Percentiles rank a stretch among this genome's conserved stretches.
Conservation (phyloP, 2,888 invertebrate genomes). For the Glaucopsyche alexis region DNA sequence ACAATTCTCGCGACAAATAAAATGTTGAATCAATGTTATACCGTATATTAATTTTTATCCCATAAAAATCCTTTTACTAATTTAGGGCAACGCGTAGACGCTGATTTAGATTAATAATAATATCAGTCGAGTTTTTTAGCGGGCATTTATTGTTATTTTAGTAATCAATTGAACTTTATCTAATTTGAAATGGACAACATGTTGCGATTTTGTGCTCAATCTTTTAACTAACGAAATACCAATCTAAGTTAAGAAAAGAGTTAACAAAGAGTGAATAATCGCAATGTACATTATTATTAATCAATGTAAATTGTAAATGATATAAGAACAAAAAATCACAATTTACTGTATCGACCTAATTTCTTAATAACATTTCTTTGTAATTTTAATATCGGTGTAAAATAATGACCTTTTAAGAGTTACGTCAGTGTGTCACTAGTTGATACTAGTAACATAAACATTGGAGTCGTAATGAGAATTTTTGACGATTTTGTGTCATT, state of each 20-base stretch:
- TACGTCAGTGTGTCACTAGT: conserved; percentile 1
- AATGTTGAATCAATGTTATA: too few species aligned
- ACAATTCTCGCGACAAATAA: too few species aligned
- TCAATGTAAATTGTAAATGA: too few species aligned
- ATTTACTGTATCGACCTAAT: too few species aligned
- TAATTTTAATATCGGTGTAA: background rate
- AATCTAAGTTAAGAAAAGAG: too few species aligned
- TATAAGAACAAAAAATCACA: too few species aligned
- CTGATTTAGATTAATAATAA: background rate
- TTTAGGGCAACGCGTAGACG: background rate
- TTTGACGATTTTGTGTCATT: background rate
- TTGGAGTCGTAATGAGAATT: conserved; percentile 14
- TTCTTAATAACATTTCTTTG: too few species aligned
- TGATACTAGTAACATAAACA: conserved; percentile 2
- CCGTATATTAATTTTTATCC: too few species aligned
- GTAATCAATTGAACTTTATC: background rate
- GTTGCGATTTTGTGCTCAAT: background rate
- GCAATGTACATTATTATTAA: too few species aligned
- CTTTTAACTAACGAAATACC: too few species aligned
- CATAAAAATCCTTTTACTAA: background rate
- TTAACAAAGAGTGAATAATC: too few species aligned
- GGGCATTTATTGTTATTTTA: background rate
- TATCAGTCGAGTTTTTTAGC: background rate
- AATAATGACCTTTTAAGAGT: background rate
- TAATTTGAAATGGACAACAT: background rate